Evolutionary conservation across 2,888 invertebrate species (phyloP), one percentile per base, ranked within the genome.

Genomic region (Herminia tarsipennalis): DNA sequence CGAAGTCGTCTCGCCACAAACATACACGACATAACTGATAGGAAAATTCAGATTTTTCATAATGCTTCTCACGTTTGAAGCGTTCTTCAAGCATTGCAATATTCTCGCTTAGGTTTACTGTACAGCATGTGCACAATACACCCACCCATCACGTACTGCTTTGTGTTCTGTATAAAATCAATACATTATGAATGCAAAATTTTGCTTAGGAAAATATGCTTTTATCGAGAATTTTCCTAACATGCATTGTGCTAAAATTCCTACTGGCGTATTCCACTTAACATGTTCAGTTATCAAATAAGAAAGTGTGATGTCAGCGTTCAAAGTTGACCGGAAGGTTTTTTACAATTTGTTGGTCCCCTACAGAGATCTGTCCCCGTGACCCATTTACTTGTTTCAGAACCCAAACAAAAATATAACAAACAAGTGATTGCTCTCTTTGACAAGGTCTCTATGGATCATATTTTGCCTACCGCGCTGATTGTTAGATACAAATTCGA

Each of bases 331-430:
- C 57, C 51, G 41, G 27, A 22, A 42, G 40, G 35, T 62, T 61
- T 61, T 66, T 63, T 54, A 57, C 54, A 49, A 60, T 65, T 49
- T 55, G 14, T 61, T 57, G 45, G 30, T 27, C 38, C 55, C 49
- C 49, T 38, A 33, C 45, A 49, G 58, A 54, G 21, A 24, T 52
- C 29, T 42, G 55, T 49, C 35, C 57, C 22, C 44, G 46, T 63
- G 63, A 62, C 63, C 63, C 58, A 51, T 47, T 43, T 61, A 34
- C 57, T 47, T 43, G 35, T 53, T 46, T 24, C 36, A 18, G 17
- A 17, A 27, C 34, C 37, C 37, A 49, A 57, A 52, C 39, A 49
- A 52, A 54, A 51, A 66, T 30, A 65, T 28, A 48, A 53, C 57
- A 61, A 58, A 66, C 41, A 50, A 46, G 20, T 33, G 47, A 58